phyloP scores from a whole-genome alignment of 30 jellyfish, hydroid and myxozoan genomes.

The Mastigias papua region DNA sequence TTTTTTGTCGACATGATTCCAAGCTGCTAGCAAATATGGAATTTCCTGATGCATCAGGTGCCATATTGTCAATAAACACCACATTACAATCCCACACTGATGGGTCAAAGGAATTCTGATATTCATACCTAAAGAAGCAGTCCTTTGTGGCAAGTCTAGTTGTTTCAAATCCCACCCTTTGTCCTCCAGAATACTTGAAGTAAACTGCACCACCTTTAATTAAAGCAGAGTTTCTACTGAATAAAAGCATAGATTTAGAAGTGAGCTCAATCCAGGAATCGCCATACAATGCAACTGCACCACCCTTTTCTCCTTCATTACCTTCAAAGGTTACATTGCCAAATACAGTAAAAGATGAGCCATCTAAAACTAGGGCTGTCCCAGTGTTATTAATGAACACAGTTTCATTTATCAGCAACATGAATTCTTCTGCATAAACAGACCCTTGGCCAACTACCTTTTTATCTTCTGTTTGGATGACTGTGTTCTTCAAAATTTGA shows the following conservation, averaged over 20 bases:
- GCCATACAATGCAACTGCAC: conserved; percentile 86
- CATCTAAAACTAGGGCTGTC: conserved; percentile 83
- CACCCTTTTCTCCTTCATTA: conserved; percentile 83
- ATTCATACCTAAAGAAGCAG: conserved; percentile 77
- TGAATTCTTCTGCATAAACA: conserved; percentile 76
- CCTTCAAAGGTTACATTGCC: conserved; percentile 42
- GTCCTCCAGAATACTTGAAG: conserved; percentile 66
- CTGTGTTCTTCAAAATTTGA: conserved; percentile 32
- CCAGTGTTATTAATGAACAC: conserved; percentile 39
- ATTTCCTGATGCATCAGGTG: conserved; percentile 85
- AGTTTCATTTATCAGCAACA: conserved; percentile 10
- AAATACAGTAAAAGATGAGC: conserved; percentile 33
- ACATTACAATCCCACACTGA: conserved; percentile 67
- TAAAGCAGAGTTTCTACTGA: conserved; percentile 48
- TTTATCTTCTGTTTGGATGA: conserved; percentile 70
- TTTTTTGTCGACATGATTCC: conserved; percentile 70
- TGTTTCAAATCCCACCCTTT: conserved; percentile 76
- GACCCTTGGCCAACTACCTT: conserved; percentile 95
- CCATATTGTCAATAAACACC: conserved; percentile 73
- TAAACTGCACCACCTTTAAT: conserved; percentile 88
- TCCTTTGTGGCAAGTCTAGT: conserved; percentile 59
- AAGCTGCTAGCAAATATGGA: conserved; percentile 81
- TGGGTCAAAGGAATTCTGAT: conserved; percentile 47
- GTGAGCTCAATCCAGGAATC: conserved; percentile 63
- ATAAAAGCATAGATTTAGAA: conserved; percentile 24